A percentile compares a stretch with the other conserved stretches of the same genome.
Evolutionary conservation across 2,888 invertebrate species (phyloP).

Genomic region (Meiosimyza platycephala): DNA sequence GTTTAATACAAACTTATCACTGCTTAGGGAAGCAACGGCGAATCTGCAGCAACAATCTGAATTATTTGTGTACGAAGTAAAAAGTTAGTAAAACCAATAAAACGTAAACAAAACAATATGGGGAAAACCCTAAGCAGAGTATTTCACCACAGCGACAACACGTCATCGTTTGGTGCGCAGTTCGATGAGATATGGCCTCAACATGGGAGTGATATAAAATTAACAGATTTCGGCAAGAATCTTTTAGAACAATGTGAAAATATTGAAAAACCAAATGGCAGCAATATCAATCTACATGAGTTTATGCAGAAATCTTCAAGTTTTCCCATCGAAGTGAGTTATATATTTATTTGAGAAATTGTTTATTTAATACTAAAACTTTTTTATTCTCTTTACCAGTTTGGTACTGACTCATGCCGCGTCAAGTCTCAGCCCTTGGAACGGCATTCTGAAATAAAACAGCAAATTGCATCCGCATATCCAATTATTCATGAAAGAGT

Average conservation of each 20-base stretch:
- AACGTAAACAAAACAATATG: too few species aligned
- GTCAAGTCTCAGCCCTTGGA: conserved; percentile 52
- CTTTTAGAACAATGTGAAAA: conserved; percentile 50
- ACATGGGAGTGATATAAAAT: conserved; percentile 20
- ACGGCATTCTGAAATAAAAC: conserved; percentile 49
- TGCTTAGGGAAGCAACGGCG: too few species aligned
- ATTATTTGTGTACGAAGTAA: too few species aligned
- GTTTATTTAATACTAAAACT: neutral
- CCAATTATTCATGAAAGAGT: conserved; percentile 77
- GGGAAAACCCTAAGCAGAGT: too few species aligned
- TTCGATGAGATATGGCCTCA: conserved; percentile 52
- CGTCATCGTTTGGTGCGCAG: conserved; percentile 55
- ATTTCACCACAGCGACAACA: conserved; percentile 26
- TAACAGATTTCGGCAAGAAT: conserved; percentile 48
- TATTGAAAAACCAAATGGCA: conserved; percentile 44
- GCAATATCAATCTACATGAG: conserved; percentile 36
- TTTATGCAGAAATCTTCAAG: conserved; percentile 50
- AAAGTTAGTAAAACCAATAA: too few species aligned
- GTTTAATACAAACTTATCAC: too few species aligned
- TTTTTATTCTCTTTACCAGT: conserved; percentile 46
- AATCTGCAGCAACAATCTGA: too few species aligned
- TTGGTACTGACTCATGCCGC: conserved; percentile 59
- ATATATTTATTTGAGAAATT: neutral
- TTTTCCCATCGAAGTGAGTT: conserved; percentile 55
- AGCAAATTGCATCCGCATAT: conserved; percentile 71